These are phyloP conservation scores for Prolemur simus DNA, from an alignment of 2,113 vertebrate species.

Conservation along the genomic window DNA sequence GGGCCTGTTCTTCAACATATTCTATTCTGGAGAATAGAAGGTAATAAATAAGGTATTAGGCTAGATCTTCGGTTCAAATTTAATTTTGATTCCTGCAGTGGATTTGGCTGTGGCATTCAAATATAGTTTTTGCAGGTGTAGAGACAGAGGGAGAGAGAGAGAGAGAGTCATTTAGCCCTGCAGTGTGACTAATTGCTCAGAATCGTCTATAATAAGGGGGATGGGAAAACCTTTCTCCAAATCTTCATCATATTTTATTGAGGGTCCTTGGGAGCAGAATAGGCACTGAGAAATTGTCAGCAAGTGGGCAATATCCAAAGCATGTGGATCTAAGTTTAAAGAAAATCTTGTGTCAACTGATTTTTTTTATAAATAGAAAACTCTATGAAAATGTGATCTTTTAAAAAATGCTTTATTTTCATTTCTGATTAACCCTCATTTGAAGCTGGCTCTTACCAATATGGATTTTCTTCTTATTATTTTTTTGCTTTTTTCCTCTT, in stretches of 20 bases:
- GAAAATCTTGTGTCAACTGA: too few species aligned
- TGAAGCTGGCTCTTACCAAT: neutral
- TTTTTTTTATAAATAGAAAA: neutral
- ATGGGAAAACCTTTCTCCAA: neutral
- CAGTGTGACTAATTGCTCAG: neutral
- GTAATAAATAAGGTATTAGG: slow-evolving; percentile 58
- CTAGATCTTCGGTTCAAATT: slow-evolving; percentile 42
- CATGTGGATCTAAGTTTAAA: neutral
- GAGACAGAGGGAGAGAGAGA: neutral
- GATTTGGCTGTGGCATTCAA: neutral
- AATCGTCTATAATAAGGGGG: neutral
- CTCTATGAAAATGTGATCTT: neutral
- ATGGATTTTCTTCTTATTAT: neutral
- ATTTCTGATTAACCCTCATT: neutral
- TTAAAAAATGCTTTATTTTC: neutral
- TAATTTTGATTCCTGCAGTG: slow-evolving; percentile 7
- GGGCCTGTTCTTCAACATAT: neutral
- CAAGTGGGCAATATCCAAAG: neutral
- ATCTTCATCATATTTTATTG: neutral
- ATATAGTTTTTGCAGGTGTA: neutral
- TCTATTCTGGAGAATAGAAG: neutral
- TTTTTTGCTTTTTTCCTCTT: neutral
- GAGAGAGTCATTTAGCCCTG: neutral
- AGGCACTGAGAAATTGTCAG: neutral
- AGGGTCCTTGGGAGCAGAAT: rapidly evolving